Evolutionary conservation across 1,140 invertebrate genomes (phyloP).

Genomic region (Tribolium madens): DNA sequence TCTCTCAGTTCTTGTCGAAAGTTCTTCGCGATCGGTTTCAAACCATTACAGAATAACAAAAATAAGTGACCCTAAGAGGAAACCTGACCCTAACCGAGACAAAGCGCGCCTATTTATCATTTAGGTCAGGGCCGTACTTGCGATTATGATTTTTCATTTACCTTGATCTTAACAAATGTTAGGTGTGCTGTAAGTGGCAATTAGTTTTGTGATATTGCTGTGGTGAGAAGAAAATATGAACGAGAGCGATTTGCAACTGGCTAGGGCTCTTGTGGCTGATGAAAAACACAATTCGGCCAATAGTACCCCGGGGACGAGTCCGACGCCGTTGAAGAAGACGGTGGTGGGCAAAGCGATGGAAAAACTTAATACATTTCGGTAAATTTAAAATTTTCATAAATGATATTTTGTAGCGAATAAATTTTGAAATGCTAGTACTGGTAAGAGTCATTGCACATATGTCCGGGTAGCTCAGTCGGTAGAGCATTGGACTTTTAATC

Average conservation of each 20-base stretch:
- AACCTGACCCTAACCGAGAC: slow-evolving; percentile 23
- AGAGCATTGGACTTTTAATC: slow-evolving; percentile 85
- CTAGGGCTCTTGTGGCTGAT: slow-evolving; percentile 73
- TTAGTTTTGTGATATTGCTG: slow-evolving; percentile 5
- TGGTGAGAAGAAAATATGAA: slow-evolving; percentile 67
- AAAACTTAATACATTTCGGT: slow-evolving; percentile 72
- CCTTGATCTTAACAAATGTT: slow-evolving; percentile 43
- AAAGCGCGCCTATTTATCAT: slow-evolving; percentile 30
- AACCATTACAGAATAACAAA: slow-evolving; percentile 3
- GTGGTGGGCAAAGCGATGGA: slow-evolving; percentile 67
- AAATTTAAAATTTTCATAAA: slow-evolving; percentile 36
- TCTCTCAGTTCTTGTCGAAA: not conserved
- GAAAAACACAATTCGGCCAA: slow-evolving; percentile 62
- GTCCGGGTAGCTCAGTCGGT: slow-evolving; percentile 84
- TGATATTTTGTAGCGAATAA: not conserved
- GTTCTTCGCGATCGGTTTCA: not conserved
- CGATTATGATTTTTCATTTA: slow-evolving; percentile 40
- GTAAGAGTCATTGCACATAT: not conserved
- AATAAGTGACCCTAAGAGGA: slow-evolving; percentile 13
- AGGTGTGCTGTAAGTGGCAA: slow-evolving; percentile 28
- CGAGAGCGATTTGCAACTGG: slow-evolving; percentile 75
- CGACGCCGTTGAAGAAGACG: slow-evolving; percentile 68
- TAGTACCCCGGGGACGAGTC: slow-evolving; percentile 69
- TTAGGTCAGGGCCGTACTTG: slow-evolving; percentile 44
- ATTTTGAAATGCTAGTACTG: not conserved